Evolutionary conservation across 2,888 invertebrate species (phyloP), one percentile per base, ranked within the genome.

Genomic region (Eristalinus sepulchralis): DNA sequence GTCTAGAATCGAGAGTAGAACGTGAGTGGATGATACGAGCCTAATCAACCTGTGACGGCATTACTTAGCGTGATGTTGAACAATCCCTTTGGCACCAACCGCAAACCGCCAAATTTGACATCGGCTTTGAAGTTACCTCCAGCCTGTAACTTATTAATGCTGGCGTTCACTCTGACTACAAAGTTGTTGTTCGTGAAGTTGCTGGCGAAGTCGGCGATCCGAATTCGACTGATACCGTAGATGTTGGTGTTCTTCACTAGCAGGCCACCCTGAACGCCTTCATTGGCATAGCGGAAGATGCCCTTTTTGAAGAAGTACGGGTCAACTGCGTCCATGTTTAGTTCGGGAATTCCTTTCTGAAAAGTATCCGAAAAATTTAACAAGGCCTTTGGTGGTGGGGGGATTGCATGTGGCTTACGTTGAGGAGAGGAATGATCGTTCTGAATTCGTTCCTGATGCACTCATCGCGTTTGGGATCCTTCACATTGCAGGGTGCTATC

Each of bases 11-110:
- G 5, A 66, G 60, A 33, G 31, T 1, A n/a, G 10, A 57, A 33
- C 22, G 1, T 47, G 3, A 71, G 17, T 34, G 31, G 5, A 8
- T 31, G 55, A 17, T 9, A 1, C 5, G 36, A 6, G n/a, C 17
- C 8, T 10, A 4, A 22, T 1, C 24, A 27, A n/a, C 13, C 5
- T 0, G 0, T 6, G n/a, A 10, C 4, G 31, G 0, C 22, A 93
- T 93, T 91, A 96, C 96, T 94, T 93, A 95, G 94, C 62, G 94
- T 94, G 11, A 94, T 93, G 88, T 94, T 94, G 89, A 94, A 94
- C 17, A 93, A 91, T 34, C 95, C 95, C 84, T 93, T 93, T 55
- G 96, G 95, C 88, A 94, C 94, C 84, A 96, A 90, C 77, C 94
- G 94, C 88, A 96, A 92, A 2, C 94, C 93, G 66, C 95, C 95